Conservation (phyloP, 2,888 invertebrate species). For the Chymomyza caudatula region DNA sequence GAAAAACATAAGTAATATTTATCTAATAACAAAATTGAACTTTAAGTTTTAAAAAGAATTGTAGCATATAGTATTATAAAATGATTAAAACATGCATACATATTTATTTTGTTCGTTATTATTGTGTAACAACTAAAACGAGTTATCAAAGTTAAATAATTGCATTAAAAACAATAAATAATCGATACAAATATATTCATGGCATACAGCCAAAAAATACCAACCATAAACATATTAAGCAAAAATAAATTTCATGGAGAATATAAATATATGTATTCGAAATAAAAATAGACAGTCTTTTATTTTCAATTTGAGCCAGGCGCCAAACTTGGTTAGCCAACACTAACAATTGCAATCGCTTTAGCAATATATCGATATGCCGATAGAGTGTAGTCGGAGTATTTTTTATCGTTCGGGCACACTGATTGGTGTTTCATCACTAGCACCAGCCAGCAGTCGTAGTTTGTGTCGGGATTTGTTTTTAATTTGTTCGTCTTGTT, state of each 20-base stretch:
- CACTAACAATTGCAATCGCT: neutral
- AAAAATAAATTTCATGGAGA: constrained; percentile 57
- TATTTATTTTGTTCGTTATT: constrained; percentile 15
- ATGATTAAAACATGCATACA: constrained; percentile 52
- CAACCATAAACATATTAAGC: constrained; percentile 66
- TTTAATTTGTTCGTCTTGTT: constrained; percentile 54
- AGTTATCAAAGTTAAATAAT: constrained; percentile 19
- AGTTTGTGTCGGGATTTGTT: constrained; percentile 63
- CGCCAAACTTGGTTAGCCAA: neutral
- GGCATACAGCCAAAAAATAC: constrained; percentile 41
- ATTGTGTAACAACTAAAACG: constrained; percentile 18
- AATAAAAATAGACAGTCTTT: neutral
- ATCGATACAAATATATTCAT: neutral
- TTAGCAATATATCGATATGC: neutral
- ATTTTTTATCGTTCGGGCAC: neutral
- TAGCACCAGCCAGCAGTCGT: constrained; percentile 54
- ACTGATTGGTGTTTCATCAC: neutral
- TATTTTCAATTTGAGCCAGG: neutral
- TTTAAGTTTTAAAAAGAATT: constrained; percentile 57
- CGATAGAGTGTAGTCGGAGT: neutral
- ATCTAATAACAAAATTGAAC: constrained; percentile 51
- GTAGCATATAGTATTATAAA: neutral
- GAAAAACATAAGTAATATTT: constrained; percentile 45
- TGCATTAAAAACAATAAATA: constrained; percentile 8
- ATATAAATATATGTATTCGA: constrained; percentile 15